Evolutionary conservation across 2,888 invertebrate species (phyloP), one percentile per base, ranked within the genome.

Genomic region (Tetheella fluctuosa): DNA sequence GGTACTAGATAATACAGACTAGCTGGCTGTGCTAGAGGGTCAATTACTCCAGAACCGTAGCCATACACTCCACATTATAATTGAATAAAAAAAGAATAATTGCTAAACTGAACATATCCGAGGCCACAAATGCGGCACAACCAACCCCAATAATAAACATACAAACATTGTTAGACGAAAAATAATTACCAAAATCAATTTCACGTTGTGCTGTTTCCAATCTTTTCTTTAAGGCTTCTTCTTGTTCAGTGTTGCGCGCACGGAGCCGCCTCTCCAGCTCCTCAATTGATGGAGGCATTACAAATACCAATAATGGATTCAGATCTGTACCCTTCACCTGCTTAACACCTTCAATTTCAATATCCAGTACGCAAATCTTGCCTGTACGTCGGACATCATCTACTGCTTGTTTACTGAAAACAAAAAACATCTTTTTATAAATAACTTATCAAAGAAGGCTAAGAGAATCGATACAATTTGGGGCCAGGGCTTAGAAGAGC

Each of bases 321-420:
- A 99, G 90, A 78, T 97, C 95, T 23, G 97, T 96, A 61, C 95
- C 94, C 80, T 97, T 97, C 13, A 99, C 95, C 79, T 93, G 93
- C 74, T 97, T 97, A 0, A 99, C 99, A 23, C 99, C 99, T 91
- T 99, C 97, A 59, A 98, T 95, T 77, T 99, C 99, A 71, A 99
- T 97, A 83, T 99, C 99, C 69, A 99, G 90, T 1, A 99, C 95
- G 82, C 99, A 99, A 52, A 99, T 95, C 82, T 96, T 96, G 2
- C 99, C 99, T 17, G 95, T 93, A 17, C 94, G 90, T 64, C 95
- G 95, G 0, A 99, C 97, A 65, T 95, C 95, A 73, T 96, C 95
- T 0, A 99, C 97, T 0, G 99, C 96, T 73, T 94, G 93, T 88
- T 97, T 97, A 86, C 99, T 98, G 84, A 10, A 94, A 90, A 61